Base-by-base conservation (phyloP, 2,113 vertebrate species). In the Tyto alba region DNA sequence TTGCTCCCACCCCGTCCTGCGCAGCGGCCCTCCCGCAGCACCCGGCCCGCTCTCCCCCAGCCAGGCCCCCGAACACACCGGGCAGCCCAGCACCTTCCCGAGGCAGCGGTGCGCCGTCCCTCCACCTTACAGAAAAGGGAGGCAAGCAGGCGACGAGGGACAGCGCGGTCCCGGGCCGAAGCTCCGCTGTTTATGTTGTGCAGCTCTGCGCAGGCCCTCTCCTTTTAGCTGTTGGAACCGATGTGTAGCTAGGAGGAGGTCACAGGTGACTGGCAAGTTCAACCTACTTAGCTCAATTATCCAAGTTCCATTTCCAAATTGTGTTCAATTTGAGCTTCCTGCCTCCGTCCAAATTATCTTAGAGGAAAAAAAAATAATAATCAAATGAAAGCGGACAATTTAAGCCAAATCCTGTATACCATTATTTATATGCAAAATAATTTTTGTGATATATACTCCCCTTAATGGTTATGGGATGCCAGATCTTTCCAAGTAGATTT, bases 271-370 rank as follows among this genome's bases (percentile, higher is more conserved):
- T 81, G 96, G 96, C 95, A 95, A 97, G 96, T 96, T 98, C 97
- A 98, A 84, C 90, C 78, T 91, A 97, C 95, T 98, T 96, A 97
- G 95, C 90, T 97, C 97, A 97, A 97, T 98, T 97, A 97, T 94
- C 90, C 96, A 97, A 95, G 89, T 97, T 98, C 96, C 96, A 91
- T 97, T 98, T 96, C 92, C 89, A 98, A 98, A 98, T 96, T 96
- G 94, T 93, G 77, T 95, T 98, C 95, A 97, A 77, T 96, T 96
- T 97, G 68, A 97, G 97, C 96, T 96, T 95, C 75, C 80, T 96
- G 84, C 94, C 86, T 97, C 80, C 55, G 73, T 96, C 67, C 88
- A 94, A 97, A 96, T 93, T 91, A 89, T 86, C 57, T 89, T 27
- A 77, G 75, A 88, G 81, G 68, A 62, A 60, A 71, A 85, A 92